Percentiles rank a stretch among this genome's conserved stretches.
Evolutionary conservation across 1,140 invertebrate species (phyloP).

Genomic region (Oreohelix idahoensis): DNA sequence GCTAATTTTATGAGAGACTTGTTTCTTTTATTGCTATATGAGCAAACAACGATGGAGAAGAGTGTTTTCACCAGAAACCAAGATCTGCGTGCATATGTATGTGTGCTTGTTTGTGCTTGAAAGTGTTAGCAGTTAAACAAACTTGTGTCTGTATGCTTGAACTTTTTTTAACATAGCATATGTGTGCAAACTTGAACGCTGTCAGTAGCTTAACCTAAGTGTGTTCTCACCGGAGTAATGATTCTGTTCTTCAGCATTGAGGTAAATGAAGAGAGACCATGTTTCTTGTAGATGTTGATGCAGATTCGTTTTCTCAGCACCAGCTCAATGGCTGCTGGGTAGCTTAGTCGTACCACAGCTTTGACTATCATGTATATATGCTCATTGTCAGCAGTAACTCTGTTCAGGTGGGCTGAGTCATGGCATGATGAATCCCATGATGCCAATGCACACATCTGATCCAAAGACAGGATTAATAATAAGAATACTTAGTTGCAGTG

Average conservation of each 20-base stretch:
- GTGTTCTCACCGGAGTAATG: constrained; percentile 54
- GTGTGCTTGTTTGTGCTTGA: too few species aligned
- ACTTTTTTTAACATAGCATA: too few species aligned
- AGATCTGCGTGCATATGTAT: background rate
- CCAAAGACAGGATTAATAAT: too few species aligned
- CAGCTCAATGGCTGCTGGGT: constrained; percentile 96
- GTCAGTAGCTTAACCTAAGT: too few species aligned
- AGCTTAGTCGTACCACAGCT: constrained; percentile 91
- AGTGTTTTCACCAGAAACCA: too few species aligned
- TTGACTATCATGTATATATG: constrained; percentile 90
- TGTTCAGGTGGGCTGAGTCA: constrained; percentile 85
- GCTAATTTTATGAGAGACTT: too few species aligned
- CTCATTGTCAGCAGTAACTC: constrained; percentile 74
- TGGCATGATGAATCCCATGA: constrained; percentile 98
- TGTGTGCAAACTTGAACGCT: too few species aligned
- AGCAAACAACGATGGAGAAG: too few species aligned
- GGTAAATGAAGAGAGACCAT: constrained; percentile 77
- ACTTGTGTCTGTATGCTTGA: too few species aligned
- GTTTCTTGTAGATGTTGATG: constrained; percentile 94
- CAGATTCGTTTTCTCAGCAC: constrained; percentile 94
- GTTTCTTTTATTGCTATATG: too few species aligned
- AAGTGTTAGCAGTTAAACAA: too few species aligned
- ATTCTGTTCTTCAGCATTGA: constrained; percentile 70
- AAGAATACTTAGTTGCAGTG: too few species aligned
- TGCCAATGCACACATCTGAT: constrained; percentile 84